Conservation (phyloP, 2,113 vertebrate genomes). For the Macroglossus sobrinus region DNA sequence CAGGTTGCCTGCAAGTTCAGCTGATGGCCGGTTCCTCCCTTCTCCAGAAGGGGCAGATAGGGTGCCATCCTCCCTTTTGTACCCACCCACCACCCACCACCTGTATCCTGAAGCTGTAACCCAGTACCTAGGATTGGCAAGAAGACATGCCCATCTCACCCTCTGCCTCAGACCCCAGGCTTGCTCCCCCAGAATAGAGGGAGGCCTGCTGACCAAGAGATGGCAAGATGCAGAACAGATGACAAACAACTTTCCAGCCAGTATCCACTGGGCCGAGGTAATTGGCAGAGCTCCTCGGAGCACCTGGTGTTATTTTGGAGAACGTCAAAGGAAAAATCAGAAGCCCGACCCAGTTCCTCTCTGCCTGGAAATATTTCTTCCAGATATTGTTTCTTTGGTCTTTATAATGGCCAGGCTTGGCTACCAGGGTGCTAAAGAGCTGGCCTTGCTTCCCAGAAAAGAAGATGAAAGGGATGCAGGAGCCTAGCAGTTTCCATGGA, state of each 20-base stretch:
- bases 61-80: background rate
- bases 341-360: background rate
- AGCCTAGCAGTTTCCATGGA: conserved; percentile 74
- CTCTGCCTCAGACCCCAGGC: background rate
- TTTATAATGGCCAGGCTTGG: conserved; percentile 57
- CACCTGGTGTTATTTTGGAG: conserved; percentile 47
- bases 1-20: background rate
- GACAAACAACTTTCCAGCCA: conserved; percentile 1
- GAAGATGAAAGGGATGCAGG: conserved; percentile 62
- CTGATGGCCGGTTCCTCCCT: background rate
- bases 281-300: conserved; percentile 30
- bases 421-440: conserved; percentile 24
- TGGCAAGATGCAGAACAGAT: background rate
- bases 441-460: conserved; percentile 58
- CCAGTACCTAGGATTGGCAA: background rate
- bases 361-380: conserved; percentile 45
- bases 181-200: background rate
- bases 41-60: too few species aligned
- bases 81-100: too few species aligned
- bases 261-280: background rate
- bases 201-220: background rate
- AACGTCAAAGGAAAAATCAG: conserved; percentile 47
- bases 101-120: background rate
- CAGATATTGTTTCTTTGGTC: conserved; percentile 46
- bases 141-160: background rate